Conservation (phyloP, 2,888 invertebrate genomes). For the Agriopis aurantiaria region DNA sequence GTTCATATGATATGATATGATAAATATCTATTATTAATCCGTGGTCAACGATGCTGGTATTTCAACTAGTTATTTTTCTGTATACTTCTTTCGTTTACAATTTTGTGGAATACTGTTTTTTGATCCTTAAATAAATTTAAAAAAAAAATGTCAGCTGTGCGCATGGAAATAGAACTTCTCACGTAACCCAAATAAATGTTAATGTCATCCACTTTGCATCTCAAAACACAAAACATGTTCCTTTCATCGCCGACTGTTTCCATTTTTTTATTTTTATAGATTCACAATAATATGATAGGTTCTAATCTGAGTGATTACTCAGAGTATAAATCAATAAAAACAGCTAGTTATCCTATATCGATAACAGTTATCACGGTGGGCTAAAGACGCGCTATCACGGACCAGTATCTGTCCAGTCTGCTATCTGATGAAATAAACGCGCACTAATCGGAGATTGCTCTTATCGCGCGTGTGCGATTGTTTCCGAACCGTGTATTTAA, state of each 20-base stretch:
- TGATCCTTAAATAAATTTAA: too few relatives aligned
- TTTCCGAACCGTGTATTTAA: slow-evolving; percentile 82
- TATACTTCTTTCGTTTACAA: too few relatives aligned
- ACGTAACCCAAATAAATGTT: neutral
- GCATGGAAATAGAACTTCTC: neutral
- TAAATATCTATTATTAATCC: too few relatives aligned
- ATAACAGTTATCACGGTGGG: neutral
- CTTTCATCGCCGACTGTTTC: neutral
- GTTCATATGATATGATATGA: too few relatives aligned
- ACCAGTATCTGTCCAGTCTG: slow-evolving; percentile 9
- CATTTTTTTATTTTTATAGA: too few relatives aligned
- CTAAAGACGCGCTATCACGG: slow-evolving; percentile 4
- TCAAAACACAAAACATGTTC: neutral
- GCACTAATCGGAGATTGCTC: slow-evolving; percentile 71
- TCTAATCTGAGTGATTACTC: too few relatives aligned
- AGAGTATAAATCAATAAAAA: slow-evolving; percentile 4
- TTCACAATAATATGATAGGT: too few relatives aligned
- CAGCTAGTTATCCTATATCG: neutral
- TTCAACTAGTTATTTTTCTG: too few relatives aligned
- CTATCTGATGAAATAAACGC: slow-evolving; percentile 55
- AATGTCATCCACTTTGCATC: too few relatives aligned
- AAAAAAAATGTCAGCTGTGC: neutral
- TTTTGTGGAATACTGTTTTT: too few relatives aligned
- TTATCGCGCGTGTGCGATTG: slow-evolving; percentile 79
- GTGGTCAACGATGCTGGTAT: too few relatives aligned